Base-by-base conservation (phyloP, 2,888 invertebrate species). In the Drosophila fungiperda region DNA sequence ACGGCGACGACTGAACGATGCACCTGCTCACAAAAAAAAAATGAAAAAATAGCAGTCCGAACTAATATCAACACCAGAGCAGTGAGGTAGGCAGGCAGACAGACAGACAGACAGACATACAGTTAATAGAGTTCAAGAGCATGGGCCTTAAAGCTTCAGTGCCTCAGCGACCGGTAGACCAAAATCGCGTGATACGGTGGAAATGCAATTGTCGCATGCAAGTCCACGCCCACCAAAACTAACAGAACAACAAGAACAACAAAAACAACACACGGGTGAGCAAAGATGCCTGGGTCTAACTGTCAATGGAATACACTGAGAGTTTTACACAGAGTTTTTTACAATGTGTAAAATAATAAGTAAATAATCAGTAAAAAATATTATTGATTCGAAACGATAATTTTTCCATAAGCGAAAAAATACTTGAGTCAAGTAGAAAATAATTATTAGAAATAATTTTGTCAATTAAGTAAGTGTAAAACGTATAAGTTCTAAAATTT, bases 191-290 rank as follows among this genome's bases (percentile, higher is more conserved):
- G 78, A 73, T 76, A 55, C 38, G 75, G 88, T 90, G 90, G 87
- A 87, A 90, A 79, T 83, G 81, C 83, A 90, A 87, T 87, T 87
- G 87, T 90, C 86, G 71, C 90, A 78, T 73, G 67, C 68, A 63
- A 38, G 40, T 45, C 50, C 70, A 88, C 90, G 83, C 87, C 90
- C 90, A 83, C 83, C 45, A 57, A 68, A 57, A 64, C 26, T 5
- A 61, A 11, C 40, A 57, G 55, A 52, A 57, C 59, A 57, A 54
- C 48, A 58, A 64, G 5, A 29, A 32, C 52, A 45, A 54, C 11
- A 8, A 40, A 38, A 38, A 12, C 42, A 8, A 4, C 32, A 11
- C 1, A 4, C 17, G 48, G 11, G 33, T 40, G 40, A 12, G 29
- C 35, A 12, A 55, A 29, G 40, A 40, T 50, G 55, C 20, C 63